Base-by-base conservation (phyloP, 2,113 vertebrate genomes). In the Symphodus melops region DNA sequence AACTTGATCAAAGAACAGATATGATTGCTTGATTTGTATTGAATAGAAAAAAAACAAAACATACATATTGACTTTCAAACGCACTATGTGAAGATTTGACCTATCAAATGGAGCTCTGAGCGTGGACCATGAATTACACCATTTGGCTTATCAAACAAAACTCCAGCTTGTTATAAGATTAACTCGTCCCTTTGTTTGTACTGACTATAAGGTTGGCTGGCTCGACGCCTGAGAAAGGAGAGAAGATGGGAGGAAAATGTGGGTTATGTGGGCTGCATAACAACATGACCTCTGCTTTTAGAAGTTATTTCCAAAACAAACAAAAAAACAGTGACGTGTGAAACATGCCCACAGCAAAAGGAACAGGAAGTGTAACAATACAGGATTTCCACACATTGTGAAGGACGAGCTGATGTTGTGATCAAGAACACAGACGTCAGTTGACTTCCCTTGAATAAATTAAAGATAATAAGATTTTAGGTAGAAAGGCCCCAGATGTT, bases 401-500 rank as follows among this genome's bases (percentile, higher is more conserved):
- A 2, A 17, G 46, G 46, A 8, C 8, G 9, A n/a, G 48, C n/a
- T 9, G 20, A 60, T 1, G 17, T 13, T 5, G 4, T 55, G 25
- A 55, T 9, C 13, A 53, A 56, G 57, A 51, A 23, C 58, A 74
- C 11, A 23, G 13, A 36, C 4, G 3, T 57, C 44, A 46, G 20
- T 44, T 13, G 8, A 46, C 56, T 60, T 44, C 23, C 14, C 12
- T 19, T 10, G 20, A 25, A 36, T 42, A 9, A 58, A 20, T 42
- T 19, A 9, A 19, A 10, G 8, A 41, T 51, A 57, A 36, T n/a
- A 53, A 68, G 36, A 73, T 60, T 33, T 70, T 14, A 20, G 51
- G 28, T 37, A 58, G 10, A 64, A 51, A 53, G 41, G 49, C 49
- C 58, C 41, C 64, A 81, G 68, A 55, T 73, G 62, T 65, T 44